A percentile compares a stretch with the other conserved stretches of the same genome.
These are phyloP conservation scores for Drosophila rhopaloa DNA, from an alignment of 1,140 invertebrate genomes.

Conservation along the genomic window DNA sequence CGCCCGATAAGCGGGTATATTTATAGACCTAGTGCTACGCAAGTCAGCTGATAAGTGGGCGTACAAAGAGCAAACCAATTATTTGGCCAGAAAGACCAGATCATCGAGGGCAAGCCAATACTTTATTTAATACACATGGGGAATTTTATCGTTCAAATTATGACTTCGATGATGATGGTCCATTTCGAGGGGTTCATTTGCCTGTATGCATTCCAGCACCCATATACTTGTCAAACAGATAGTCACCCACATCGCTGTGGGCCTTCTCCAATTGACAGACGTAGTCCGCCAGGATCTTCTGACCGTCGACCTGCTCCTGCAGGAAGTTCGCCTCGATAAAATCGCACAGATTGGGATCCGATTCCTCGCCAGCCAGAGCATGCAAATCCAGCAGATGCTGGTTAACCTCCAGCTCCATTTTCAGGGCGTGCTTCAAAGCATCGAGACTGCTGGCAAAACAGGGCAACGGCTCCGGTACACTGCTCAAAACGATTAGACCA, in stretches of 20 bases:
- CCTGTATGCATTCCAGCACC: constrained; percentile 30
- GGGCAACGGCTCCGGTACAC: constrained; percentile 87
- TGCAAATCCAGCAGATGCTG: constrained; percentile 89
- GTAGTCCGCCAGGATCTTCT: constrained; percentile 90
- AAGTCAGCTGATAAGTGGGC: constrained; percentile 46
- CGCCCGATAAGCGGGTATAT: constrained; percentile 62
- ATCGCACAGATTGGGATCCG: constrained; percentile 90
- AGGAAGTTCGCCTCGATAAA: constrained; percentile 90
- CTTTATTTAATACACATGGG: not conserved
- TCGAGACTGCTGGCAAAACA: constrained; percentile 89
- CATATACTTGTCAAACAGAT: constrained; percentile 88
- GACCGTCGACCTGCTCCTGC: constrained; percentile 91
- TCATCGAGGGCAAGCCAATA: not conserved
- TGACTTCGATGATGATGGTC: too few relatives aligned
- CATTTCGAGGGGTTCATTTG: not conserved
- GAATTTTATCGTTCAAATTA: not conserved
- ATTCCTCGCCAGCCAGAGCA: constrained; percentile 87
- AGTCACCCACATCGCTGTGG: constrained; percentile 90
- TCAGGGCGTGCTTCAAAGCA: constrained; percentile 89
- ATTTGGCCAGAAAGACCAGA: constrained; percentile 1
- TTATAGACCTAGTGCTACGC: constrained; percentile 47
- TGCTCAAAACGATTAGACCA: constrained; percentile 87
- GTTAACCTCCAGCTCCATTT: constrained; percentile 93
- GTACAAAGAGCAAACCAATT: not conserved
- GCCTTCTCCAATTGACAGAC: constrained; percentile 90